Evolutionary conservation across 2,113 vertebrate species (phyloP).

Genomic region (Rhineura floridana): DNA sequence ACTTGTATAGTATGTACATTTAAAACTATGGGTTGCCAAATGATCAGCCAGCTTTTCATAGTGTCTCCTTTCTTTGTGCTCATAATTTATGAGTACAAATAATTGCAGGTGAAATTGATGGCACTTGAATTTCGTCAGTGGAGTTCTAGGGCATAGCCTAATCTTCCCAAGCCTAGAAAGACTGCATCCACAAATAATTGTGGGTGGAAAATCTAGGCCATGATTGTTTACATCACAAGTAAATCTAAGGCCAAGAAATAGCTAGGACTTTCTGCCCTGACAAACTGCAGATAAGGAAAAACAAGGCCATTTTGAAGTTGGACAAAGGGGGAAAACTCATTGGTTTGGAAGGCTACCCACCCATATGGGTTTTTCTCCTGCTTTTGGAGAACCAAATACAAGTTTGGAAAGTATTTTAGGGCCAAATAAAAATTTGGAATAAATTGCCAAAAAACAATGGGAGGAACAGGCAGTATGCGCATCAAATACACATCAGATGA

Average conservation of each 20-base stretch:
- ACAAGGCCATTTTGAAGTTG: neutral
- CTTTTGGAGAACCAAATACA: no score
- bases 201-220: slow-evolving; percentile 3
- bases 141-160: neutral
- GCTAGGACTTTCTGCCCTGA: neutral
- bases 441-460: neutral
- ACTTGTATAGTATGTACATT: accelerated
- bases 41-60: neutral
- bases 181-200: neutral
- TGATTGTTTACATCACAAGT: neutral
- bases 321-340: no score
- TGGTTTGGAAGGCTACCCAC: neutral
- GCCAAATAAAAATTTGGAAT: neutral
- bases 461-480: neutral
- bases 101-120: slow-evolving; percentile 19
- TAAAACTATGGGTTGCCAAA: neutral
- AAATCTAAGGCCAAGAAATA: neutral
- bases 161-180: neutral
- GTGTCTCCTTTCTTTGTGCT: neutral
- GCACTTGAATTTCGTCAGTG: neutral
- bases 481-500: no score
- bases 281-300: neutral
- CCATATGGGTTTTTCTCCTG: neutral
- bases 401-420: no score
- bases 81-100: neutral